Evolutionary conservation across 2,888 invertebrate species (phyloP), one percentile per base, ranked within the genome.

Genomic region (Clunio marinus): DNA sequence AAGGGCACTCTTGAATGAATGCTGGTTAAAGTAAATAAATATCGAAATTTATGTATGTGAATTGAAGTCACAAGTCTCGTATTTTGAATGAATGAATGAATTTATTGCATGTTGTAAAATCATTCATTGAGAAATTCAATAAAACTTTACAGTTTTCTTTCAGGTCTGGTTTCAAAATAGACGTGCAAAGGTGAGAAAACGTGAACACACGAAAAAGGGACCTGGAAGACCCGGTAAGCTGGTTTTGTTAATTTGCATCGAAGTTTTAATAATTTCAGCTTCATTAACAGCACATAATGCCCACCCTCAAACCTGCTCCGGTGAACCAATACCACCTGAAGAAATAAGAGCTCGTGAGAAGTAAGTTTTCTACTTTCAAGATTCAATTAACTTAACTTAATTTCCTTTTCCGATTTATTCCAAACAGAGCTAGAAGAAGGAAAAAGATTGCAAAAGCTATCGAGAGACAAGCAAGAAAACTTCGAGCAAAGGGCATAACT

Each of bases 281-380:
- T n/a, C n/a, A n/a, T n/a, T n/a, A n/a, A n/a, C n/a, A n/a, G 96
- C 97, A 4, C 97, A 97, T 82, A 97, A 97, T 81, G 96, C 96
- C 3, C 96, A 97, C 78, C 97, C 96, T 0, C 96, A 96, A 78
- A 94, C 96, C 68, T 97, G 97, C 80, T 93, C 93, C 72, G 97
- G 97, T 5, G 96, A 96, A 75, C 97, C 97, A 17, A 96, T 97
- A 75, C 95, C 96, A 28, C 93, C 93, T 10, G 94, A 89, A 75
- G 93, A 93, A 80, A 83, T 93, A 37, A 82, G 89, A 71, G 88
- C 92, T 57, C 87, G 93, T 75, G 93, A 93, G 80, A 85, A 84
- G 85, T 85, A 80, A 82, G 80, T 46, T 58, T 2, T 25, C 8
- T 24, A 10, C 10, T 62, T 10, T 41, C 24, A 63, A 25, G 15